Evolutionary conservation across 2,888 invertebrate genomes (phyloP).

Genomic region (Tetanocera ferruginea): DNA sequence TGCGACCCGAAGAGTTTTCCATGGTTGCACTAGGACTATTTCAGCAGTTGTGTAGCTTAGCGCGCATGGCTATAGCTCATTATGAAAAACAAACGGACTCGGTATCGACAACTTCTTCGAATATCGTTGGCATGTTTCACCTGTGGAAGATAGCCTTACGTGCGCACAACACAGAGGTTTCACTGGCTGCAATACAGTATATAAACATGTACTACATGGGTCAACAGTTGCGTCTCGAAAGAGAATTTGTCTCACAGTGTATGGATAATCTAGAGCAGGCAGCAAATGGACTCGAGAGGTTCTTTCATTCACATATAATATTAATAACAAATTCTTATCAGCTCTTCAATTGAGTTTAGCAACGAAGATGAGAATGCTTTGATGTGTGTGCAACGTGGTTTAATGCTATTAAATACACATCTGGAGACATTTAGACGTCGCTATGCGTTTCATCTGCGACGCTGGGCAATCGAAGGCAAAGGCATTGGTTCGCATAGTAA

Average conservation of each 20-base stretch:
- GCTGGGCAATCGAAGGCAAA: slow-evolving; percentile 88
- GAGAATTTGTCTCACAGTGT: slow-evolving; percentile 92
- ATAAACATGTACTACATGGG: slow-evolving; percentile 95
- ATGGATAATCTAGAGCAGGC: slow-evolving; percentile 92
- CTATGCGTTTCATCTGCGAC: slow-evolving; percentile 89
- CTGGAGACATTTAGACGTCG: slow-evolving; percentile 90
- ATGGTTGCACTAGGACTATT: slow-evolving; percentile 92
- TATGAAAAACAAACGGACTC: slow-evolving; percentile 71
- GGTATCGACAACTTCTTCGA: slow-evolving; percentile 67
- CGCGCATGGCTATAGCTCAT: slow-evolving; percentile 83
- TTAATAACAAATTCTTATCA: slow-evolving; percentile 8
- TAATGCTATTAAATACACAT: slow-evolving; percentile 90
- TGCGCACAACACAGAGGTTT: slow-evolving; percentile 93
- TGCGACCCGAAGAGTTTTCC: slow-evolving; percentile 89
- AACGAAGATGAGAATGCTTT: slow-evolving; percentile 79
- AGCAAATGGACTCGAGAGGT: slow-evolving; percentile 77
- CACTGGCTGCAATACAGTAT: slow-evolving; percentile 94
- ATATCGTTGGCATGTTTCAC: slow-evolving; percentile 91
- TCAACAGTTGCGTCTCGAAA: slow-evolving; percentile 89
- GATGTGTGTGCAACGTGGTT: slow-evolving; percentile 90
- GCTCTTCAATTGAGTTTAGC: slow-evolving; percentile 49
- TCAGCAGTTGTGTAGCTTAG: slow-evolving; percentile 90
- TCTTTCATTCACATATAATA: neutral
- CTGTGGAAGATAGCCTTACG: slow-evolving; percentile 94
- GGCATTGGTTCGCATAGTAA: slow-evolving; percentile 82